These are phyloP conservation scores for Aphidius ervi DNA, from an alignment of 1,140 invertebrate genomes.

Conservation along the genomic window DNA sequence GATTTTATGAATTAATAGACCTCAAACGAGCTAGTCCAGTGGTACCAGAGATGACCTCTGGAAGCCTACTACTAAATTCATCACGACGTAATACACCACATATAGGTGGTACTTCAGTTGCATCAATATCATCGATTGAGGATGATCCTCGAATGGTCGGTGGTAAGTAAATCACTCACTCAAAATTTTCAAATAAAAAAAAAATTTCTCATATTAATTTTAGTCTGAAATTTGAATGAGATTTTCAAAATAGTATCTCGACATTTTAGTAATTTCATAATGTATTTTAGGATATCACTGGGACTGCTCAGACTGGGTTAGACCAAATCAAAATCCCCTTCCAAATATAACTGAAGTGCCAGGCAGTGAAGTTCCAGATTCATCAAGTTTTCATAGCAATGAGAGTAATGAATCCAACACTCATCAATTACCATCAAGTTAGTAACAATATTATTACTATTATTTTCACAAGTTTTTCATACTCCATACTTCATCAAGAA, in stretches of 20 bases:
- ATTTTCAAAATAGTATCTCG: background rate
- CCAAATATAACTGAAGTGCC: constrained; percentile 91
- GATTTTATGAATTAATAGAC: constrained; percentile 50
- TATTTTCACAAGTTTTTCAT: background rate
- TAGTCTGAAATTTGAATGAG: too few species aligned
- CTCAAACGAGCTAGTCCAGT: constrained; percentile 55
- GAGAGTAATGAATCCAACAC: constrained; percentile 77
- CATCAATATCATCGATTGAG: constrained; percentile 52
- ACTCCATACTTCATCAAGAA: background rate
- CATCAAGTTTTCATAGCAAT: constrained; percentile 82
- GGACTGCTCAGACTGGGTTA: constrained; percentile 94
- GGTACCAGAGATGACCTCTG: constrained; percentile 54
- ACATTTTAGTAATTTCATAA: constrained; percentile 17
- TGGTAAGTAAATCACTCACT: constrained; percentile 45
- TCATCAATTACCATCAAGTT: constrained; percentile 55
- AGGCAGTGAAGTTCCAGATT: constrained; percentile 85
- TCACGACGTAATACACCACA: constrained; percentile 43
- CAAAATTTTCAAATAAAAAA: background rate
- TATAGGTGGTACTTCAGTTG: constrained; percentile 48
- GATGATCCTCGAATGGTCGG: constrained; percentile 57
- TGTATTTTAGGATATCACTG: constrained; percentile 79
- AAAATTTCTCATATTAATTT: background rate
- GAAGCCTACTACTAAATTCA: constrained; percentile 53
- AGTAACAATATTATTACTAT: constrained; percentile 27
- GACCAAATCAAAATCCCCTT: constrained; percentile 74